Percentiles rank a stretch among this genome's conserved stretches.
phyloP scores from a whole-genome alignment of 2,113 vertebrate species.

The Martes martes region DNA sequence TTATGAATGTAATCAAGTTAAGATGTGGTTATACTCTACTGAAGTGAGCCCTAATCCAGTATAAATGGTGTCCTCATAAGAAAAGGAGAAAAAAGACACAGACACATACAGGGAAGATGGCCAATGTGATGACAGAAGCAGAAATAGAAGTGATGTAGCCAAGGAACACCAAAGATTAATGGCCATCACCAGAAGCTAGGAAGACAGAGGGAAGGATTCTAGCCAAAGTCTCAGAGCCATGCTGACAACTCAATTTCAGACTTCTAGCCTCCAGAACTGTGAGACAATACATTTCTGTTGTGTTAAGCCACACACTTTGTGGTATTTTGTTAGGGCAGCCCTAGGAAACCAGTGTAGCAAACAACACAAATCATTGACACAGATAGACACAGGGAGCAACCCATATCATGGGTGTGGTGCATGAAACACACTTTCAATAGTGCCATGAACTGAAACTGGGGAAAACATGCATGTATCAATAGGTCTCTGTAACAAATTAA shows the following conservation, averaged over 20 bases:
- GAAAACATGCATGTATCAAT: background rate
- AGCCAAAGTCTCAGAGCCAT: background rate
- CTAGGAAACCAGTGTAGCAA: background rate
- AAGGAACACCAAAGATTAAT: background rate
- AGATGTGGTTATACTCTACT: background rate
- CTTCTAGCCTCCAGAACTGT: background rate
- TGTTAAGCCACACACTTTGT: background rate
- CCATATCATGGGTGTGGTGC: background rate
- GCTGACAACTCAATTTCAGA: background rate
- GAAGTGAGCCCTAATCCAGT: background rate
- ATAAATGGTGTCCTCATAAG: background rate
- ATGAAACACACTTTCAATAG: background rate
- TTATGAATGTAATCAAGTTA: background rate
- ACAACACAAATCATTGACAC: background rate
- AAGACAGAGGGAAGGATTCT: background rate
- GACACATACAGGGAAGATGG: background rate
- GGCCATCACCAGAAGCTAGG: background rate
- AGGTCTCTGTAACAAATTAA: background rate
- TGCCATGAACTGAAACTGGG: background rate
- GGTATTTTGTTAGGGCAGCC: background rate
- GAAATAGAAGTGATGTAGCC: background rate
- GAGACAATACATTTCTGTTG: background rate
- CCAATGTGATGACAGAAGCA: background rate
- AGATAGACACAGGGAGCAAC: background rate
- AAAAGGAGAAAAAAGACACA: background rate